Percentiles rank a stretch among this genome's conserved stretches.
Evolutionary conservation across 2,797 vertebrate genomes (phyloP).

Genomic region (Rhinophrynus dorsalis): DNA sequence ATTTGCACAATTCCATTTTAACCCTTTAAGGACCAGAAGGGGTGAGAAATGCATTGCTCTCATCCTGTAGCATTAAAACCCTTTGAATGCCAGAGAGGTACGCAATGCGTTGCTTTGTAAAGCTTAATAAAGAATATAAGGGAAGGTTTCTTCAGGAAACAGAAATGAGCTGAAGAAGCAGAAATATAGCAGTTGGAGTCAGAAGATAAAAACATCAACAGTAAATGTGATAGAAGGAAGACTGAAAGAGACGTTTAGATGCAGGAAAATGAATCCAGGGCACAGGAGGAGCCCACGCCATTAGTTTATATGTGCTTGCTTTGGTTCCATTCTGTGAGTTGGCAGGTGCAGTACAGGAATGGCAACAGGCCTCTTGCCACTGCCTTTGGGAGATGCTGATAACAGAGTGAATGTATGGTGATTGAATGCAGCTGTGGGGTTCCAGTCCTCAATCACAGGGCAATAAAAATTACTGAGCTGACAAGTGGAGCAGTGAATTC

Average conservation of each 20-base stretch:
- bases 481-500: slow-evolving; percentile 9
- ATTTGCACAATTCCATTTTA: no score
- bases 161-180: not conserved
- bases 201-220: not conserved
- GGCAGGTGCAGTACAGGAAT: slow-evolving; percentile 27
- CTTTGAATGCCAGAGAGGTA: no score
- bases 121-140: no score
- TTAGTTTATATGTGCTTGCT: slow-evolving; percentile 8
- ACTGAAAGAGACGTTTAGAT: not conserved
- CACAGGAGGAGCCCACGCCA: slow-evolving; percentile 8
- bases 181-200: not conserved
- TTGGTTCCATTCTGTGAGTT: slow-evolving; percentile 31
- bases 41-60: no score
- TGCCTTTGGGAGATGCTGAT: slow-evolving; percentile 23
- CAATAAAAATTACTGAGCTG: slow-evolving; percentile 14
- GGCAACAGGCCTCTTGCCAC: slow-evolving; percentile 3
- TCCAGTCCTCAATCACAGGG: slow-evolving; percentile 11
- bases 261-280: not conserved
- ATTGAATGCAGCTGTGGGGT: slow-evolving; percentile 25
- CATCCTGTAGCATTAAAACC: no score
- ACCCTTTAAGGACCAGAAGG: no score
- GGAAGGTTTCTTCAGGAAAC: not conserved
- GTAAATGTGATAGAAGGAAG: not conserved
- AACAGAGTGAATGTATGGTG: slow-evolving; percentile 18
- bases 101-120: no score